Evolutionary conservation across 2,113 vertebrate genomes (phyloP), one percentile per base, ranked within the genome.

Genomic region (Cacatua alba): DNA sequence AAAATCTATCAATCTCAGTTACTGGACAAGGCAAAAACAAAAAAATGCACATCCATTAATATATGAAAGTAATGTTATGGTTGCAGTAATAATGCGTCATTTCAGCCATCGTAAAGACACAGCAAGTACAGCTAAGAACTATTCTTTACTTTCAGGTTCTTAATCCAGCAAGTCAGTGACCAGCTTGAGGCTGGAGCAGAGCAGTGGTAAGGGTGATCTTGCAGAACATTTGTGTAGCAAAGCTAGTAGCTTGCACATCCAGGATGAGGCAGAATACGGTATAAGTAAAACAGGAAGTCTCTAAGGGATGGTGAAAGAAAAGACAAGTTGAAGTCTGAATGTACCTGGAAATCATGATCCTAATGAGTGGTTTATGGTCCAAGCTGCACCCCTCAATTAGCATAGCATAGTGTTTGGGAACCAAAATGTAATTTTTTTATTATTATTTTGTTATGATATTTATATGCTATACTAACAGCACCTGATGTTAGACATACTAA

Each of bases 1-100:
- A 88, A 85, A 95, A 92, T 86, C 53, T 71, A 75, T 95, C 86
- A 62, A 49, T 92, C 63, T 95, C 46, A 37, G n/a, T 44, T 71
- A 44, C 25, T 5, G 2, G 35, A 78, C 23, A 67, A 80, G 87
- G 43, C 26, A 33, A 76, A 71, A 82, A 17, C 7, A 46, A 84
- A 67, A 44, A 41, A 35, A 83, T 26, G 6, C 26, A 63, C 6
- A 17, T 82, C 53, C 39, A 52, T 41, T 31, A 90, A 62, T 57
- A 57, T 74, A 78, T 80, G n/a, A 63, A 67, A 84, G 77, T 71
- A 76, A 28, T 23, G 5, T 72, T 76, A 41, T 65, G 48, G 39
- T 21, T 63, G 59, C 33, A 44, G 51, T 26, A 51, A 43, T 12
- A 65, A 80, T 52, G 23, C 26, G 24, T 28, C 37, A 20, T 80